Conservation (phyloP, 2,888 invertebrate species). For the Synergus japonicus region DNA sequence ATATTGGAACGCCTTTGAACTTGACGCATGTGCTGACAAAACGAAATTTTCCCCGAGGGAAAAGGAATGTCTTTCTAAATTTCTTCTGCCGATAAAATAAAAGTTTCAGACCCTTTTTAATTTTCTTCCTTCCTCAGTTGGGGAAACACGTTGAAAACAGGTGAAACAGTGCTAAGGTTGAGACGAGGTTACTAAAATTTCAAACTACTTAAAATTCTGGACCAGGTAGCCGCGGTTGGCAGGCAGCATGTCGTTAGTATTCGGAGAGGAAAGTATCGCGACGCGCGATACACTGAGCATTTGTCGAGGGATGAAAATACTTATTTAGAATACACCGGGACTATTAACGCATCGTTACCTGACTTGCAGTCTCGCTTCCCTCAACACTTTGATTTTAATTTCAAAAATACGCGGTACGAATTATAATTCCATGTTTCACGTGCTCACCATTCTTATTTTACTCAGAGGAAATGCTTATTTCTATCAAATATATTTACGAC, state of each 20-base stretch:
- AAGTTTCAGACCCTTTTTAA: conserved; percentile 14
- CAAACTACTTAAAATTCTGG: conserved; percentile 42
- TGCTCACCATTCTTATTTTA: not conserved
- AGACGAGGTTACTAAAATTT: conserved; percentile 18
- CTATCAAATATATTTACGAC: not conserved
- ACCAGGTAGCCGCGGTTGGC: conserved; percentile 1
- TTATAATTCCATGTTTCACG: not conserved
- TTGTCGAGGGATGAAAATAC: conserved; percentile 26
- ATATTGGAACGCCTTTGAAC: not conserved
- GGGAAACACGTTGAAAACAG: conserved; percentile 9
- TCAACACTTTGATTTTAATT: not conserved
- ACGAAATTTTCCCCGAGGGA: not conserved
- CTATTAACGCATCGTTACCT: conserved; percentile 7
- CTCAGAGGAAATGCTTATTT: not conserved
- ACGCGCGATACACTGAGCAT: conserved; percentile 3
- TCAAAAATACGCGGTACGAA: not conserved
- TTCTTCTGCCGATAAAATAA: conserved; percentile 10
- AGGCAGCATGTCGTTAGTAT: conserved; percentile 38
- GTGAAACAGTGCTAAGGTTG: not conserved
- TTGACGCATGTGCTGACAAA: not conserved
- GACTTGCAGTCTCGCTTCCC: not conserved
- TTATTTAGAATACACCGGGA: conserved; percentile 28
- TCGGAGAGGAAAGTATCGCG: conserved; percentile 4
- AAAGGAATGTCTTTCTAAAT: not conserved
- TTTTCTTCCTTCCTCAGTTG: not conserved